phyloP scores from a whole-genome alignment of 2,113 vertebrate genomes.

The Butastur rufipennis region DNA sequence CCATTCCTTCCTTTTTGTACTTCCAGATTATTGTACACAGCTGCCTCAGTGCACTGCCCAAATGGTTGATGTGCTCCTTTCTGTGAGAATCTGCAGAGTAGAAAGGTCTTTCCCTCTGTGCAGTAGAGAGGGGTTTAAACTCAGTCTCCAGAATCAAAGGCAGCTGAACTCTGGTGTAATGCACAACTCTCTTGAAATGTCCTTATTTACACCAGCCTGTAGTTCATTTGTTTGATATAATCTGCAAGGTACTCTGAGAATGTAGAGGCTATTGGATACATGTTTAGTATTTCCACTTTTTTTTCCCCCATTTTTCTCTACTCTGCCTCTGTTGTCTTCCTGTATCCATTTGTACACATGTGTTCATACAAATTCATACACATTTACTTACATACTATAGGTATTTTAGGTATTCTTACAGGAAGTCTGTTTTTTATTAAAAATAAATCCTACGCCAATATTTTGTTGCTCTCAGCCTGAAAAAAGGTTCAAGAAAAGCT shows the following conservation, averaged over 20 bases:
- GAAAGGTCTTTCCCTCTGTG: not conserved
- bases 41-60: too few relatives aligned
- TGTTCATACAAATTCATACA: not conserved
- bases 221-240: not conserved
- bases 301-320: fast-evolving
- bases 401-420: not conserved
- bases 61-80: not conserved
- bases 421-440: not conserved
- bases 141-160: not conserved
- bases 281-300: not conserved
- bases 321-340: not conserved
- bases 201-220: not conserved
- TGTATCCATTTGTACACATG: not conserved
- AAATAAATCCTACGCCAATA: not conserved
- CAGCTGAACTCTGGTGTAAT: not conserved
- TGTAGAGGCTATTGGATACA: fast-evolving
- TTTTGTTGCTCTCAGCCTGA: conserved; percentile 47
- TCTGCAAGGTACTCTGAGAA: not conserved
- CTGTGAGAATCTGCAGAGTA: fast-evolving
- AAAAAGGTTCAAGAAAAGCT: conserved; percentile 44
- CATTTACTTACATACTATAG: not conserved
- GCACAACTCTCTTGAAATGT: not conserved
- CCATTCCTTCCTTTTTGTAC: not conserved
- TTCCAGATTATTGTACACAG: too few relatives aligned
- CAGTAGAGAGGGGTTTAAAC: fast-evolving